Percentiles rank a stretch among this genome's conserved stretches.
These are phyloP conservation scores for Alectoris magna DNA, from an alignment of 2,797 vertebrate genomes.

Conservation along the genomic window DNA sequence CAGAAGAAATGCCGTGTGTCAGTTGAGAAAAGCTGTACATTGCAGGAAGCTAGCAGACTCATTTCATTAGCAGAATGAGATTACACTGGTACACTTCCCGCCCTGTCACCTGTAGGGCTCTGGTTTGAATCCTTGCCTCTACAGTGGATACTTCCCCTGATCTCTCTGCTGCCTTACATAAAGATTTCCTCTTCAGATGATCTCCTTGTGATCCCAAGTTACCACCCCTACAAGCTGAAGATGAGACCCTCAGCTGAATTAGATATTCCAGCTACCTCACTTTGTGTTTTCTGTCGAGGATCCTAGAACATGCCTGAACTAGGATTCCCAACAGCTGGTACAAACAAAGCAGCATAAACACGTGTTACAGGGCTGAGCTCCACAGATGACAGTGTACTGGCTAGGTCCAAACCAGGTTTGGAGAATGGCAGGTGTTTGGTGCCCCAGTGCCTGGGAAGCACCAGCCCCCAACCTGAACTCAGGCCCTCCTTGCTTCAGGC, in stretches of 20 bases:
- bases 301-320: neutral
- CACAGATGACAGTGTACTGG: neutral
- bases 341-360: neutral
- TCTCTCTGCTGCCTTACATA: neutral
- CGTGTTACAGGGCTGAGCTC: neutral
- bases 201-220: neutral
- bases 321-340: neutral
- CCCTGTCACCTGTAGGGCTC: neutral
- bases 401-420: neutral
- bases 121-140: neutral
- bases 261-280: neutral
- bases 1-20: neutral
- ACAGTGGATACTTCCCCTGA: neutral
- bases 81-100: neutral
- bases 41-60: neutral
- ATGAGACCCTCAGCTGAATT: neutral
- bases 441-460: neutral
- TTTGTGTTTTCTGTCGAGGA: accelerated
- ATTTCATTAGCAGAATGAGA: neutral
- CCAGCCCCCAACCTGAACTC: neutral
- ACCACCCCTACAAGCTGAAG: neutral
- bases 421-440: neutral
- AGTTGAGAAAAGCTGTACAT: neutral
- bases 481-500: neutral
- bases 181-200: neutral